Percentiles rank a stretch among this genome's conserved stretches.
phyloP scores from a whole-genome alignment of 2,888 invertebrate genomes.

The Polietes domitor region DNA sequence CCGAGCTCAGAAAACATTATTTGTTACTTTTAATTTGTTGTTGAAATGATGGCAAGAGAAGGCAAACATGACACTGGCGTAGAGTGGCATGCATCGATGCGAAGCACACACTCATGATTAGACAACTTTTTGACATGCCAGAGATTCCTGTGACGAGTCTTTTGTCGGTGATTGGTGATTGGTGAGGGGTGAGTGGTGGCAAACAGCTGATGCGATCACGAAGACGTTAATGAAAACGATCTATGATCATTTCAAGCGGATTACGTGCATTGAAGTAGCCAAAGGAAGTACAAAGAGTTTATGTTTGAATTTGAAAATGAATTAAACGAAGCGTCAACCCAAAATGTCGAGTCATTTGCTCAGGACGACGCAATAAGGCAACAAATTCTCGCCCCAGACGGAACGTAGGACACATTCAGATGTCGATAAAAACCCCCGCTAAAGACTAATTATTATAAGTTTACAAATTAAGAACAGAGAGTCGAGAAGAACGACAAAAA shows the following conservation, averaged over 20 bases:
- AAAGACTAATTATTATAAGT: slow-evolving; percentile 50
- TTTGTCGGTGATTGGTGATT: slow-evolving; percentile 35
- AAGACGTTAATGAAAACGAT: slow-evolving; percentile 41
- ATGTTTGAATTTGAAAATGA: slow-evolving; percentile 16
- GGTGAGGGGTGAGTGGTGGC: too few relatives aligned
- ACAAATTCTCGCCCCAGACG: background rate
- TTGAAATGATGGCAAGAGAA: background rate
- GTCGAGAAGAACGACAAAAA: too few relatives aligned
- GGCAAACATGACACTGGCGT: background rate
- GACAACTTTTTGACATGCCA: slow-evolving; percentile 47
- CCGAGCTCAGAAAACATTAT: slow-evolving; percentile 6
- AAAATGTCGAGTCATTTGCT: slow-evolving; percentile 17
- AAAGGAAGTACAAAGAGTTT: slow-evolving; percentile 20
- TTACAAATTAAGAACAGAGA: slow-evolving; percentile 56
- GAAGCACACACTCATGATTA: slow-evolving; percentile 33
- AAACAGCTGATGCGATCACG: slow-evolving; percentile 16
- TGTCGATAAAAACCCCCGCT: slow-evolving; percentile 29
- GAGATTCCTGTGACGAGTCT: background rate
- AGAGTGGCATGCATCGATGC: background rate
- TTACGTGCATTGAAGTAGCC: slow-evolving; percentile 49
- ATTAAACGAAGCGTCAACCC: background rate
- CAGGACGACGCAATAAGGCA: background rate
- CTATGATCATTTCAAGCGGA: slow-evolving; percentile 19
- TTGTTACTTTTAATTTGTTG: slow-evolving; percentile 36
- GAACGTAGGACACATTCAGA: slow-evolving; percentile 19